Evolutionary conservation across 2,113 vertebrate genomes (phyloP).

Genomic region (Grammatotria lemairii): DNA sequence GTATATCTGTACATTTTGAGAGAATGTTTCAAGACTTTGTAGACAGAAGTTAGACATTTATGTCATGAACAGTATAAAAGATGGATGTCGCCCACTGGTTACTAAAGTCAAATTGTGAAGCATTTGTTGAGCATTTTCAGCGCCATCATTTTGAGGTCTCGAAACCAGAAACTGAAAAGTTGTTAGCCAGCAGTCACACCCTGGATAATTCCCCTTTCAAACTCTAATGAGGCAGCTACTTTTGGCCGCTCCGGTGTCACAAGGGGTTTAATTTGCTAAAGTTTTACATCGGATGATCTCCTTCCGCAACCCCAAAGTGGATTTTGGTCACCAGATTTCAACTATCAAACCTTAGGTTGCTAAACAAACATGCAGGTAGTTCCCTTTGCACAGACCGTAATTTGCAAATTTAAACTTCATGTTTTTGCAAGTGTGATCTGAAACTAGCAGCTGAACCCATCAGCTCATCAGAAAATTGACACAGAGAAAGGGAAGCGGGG

Average conservation of each 20-base stretch:
- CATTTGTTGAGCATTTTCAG: not conserved
- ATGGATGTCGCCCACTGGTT: not conserved
- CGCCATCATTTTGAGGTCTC: not conserved
- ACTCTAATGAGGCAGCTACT: not conserved
- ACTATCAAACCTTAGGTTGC: not conserved
- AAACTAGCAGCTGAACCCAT: not conserved
- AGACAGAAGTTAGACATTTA: not conserved
- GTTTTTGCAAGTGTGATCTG: not conserved
- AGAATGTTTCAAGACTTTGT: not conserved
- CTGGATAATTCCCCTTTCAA: not conserved
- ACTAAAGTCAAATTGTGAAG: not conserved
- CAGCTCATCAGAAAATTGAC: not conserved
- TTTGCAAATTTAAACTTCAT: not conserved
- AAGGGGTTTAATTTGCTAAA: not conserved
- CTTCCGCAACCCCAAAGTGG: not conserved
- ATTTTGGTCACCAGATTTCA: not conserved
- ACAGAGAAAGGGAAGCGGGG: accelerated
- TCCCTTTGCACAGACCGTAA: not conserved
- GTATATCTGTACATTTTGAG: not conserved
- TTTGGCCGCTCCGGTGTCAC: not conserved
- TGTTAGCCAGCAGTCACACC: not conserved
- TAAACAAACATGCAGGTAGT: not conserved
- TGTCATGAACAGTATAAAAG: not conserved
- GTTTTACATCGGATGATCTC: accelerated
- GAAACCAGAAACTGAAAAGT: not conserved